Evolutionary conservation across 2,113 vertebrate species (phyloP).

Genomic region (Laticauda laticaudata): DNA sequence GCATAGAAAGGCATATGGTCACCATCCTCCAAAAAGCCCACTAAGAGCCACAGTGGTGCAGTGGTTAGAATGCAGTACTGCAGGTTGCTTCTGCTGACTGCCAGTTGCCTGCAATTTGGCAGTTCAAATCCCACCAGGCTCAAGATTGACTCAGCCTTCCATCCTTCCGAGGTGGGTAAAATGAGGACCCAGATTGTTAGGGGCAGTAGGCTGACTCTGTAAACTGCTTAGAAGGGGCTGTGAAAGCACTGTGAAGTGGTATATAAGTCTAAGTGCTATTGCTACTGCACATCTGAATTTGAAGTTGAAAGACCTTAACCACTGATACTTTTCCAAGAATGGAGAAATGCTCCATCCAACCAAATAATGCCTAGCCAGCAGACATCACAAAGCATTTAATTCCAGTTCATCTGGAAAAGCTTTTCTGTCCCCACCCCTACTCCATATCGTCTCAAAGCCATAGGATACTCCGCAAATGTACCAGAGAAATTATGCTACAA

Average conservation of each 20-base stretch:
- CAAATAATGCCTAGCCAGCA: background rate
- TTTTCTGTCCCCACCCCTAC: background rate
- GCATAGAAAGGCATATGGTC: background rate
- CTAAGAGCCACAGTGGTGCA: accelerated
- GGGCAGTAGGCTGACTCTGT: no score
- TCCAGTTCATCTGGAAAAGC: background rate
- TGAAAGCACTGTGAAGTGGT: no score
- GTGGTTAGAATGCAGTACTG: no score
- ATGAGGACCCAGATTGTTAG: no score
- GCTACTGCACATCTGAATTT: background rate
- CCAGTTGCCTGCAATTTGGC: no score
- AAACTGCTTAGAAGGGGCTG: no score
- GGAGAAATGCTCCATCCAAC: background rate
- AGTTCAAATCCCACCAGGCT: no score
- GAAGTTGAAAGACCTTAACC: background rate
- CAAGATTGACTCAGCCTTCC: no score
- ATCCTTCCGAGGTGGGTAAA: no score
- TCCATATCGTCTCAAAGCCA: background rate
- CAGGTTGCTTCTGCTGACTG: no score
- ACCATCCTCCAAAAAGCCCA: background rate
- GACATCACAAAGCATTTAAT: background rate
- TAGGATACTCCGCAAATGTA: background rate
- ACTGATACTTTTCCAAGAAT: background rate
- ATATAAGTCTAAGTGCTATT: no score
- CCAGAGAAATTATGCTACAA: background rate